Evolutionary conservation across 2,888 invertebrate genomes (phyloP), one percentile per base, ranked within the genome.

Genomic region (Acanthosepion lycidas): DNA sequence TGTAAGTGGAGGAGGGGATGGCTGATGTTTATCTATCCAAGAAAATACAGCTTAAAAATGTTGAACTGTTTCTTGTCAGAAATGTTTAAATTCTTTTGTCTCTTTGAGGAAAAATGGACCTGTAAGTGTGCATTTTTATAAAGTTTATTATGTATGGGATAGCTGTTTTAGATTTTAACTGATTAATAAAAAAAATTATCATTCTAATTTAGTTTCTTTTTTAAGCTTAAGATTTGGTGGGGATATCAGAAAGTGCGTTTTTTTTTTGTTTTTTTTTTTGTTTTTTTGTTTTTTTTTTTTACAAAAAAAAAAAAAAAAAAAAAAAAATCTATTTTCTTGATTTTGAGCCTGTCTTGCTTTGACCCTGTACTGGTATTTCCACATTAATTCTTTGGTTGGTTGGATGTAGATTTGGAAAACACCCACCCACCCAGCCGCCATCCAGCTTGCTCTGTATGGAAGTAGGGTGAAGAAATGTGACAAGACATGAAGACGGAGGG

Each of bases 391-490:
- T 59, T 59, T 20, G 23, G 59, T 59, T 59, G 59, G 78, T 78
- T 78, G 6, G 3, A 12, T n/a, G 78, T 9, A 78, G 33, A 78
- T 78, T 12, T 12, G 78, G 78, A n/a, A n/a, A 12, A 3, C n/a
- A 8, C 78, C 9, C 78, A 5, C 12, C n/a, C 15, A 15, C n/a
- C n/a, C 6, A 28, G 0, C 64, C 26, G 20, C 2, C 78, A 78
- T 78, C 78, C n/a, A 33, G 0, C n/a, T 78, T 33, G 78, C 28
- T n/a, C n/a, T 78, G 78, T 78, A 78, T n/a, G n/a, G n/a, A n/a
- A n/a, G 78, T n/a, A 78, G 78, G 78, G n/a, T 78, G 78, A 78
- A 78, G 78, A 78, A 78, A 78, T 78, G 78, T 78, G 78, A 78
- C 59, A 59, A 59, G 23, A 59, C 78, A 15, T 78, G 33, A 78